Percentiles rank a stretch among this genome's conserved stretches.
phyloP scores from a whole-genome alignment of 2,113 vertebrate genomes.

The Gila orcuttii region DNA sequence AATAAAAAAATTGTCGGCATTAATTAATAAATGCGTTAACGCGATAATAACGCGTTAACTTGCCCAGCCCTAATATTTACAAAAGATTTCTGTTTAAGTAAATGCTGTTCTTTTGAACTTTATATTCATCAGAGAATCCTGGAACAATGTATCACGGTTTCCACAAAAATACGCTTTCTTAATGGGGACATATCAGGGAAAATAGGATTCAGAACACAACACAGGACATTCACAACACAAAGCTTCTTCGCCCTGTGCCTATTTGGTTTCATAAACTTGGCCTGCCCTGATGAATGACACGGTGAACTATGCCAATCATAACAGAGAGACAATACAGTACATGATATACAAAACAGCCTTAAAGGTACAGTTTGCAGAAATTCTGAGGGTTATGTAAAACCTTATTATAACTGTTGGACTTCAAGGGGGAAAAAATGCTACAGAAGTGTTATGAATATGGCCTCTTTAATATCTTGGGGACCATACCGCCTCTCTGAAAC shows the following conservation, averaged over 20 bases:
- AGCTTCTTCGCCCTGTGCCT: background rate
- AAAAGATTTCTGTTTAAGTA: too few relatives aligned
- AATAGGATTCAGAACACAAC: background rate
- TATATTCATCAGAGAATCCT: too few relatives aligned
- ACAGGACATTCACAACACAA: background rate
- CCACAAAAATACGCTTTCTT: too few relatives aligned
- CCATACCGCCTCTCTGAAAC: background rate
- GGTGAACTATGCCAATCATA: background rate
- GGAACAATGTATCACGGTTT: too few relatives aligned
- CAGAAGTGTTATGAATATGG: background rate
- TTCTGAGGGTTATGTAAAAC: background rate
- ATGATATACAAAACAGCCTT: background rate
- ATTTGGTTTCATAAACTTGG: constrained; percentile 24
- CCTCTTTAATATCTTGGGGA: background rate
- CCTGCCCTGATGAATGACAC: background rate
- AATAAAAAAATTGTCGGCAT: too few relatives aligned
- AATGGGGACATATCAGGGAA: background rate
- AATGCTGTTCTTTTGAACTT: too few relatives aligned
- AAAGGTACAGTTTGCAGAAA: background rate
- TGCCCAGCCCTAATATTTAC: too few relatives aligned
- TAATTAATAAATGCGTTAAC: too few relatives aligned
- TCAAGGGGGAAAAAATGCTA: background rate
- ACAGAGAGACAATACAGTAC: background rate
- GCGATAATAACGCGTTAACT: too few relatives aligned
- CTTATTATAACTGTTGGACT: background rate